Conservation (phyloP, 2,113 vertebrate species). For the Coregonus clupeaformis region DNA sequence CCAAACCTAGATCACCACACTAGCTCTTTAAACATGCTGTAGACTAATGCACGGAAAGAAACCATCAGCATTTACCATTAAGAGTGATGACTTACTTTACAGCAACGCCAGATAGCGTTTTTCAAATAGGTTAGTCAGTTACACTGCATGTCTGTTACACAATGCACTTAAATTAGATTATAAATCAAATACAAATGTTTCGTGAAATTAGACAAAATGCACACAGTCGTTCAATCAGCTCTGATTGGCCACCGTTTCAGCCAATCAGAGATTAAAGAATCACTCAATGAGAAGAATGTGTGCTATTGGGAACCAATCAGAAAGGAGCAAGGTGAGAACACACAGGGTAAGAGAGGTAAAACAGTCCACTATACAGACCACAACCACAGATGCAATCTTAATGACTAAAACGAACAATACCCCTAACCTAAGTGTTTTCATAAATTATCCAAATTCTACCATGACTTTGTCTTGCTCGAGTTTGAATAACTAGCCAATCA, state of each 20-base stretch:
- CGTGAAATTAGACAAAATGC: background rate
- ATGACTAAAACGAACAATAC: background rate
- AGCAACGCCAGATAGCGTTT: background rate
- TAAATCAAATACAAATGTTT: background rate
- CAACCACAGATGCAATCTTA: conserved; percentile 38
- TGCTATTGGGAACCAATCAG: conserved; percentile 13
- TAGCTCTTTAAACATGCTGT: background rate
- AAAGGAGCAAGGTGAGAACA: conserved; percentile 5
- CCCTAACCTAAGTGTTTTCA: background rate
- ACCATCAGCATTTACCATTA: no score
- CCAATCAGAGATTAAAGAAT: conserved; percentile 4
- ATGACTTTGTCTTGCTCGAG: no score
- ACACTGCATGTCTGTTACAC: background rate
- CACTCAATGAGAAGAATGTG: conserved; percentile 32
- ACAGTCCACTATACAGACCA: conserved; percentile 28
- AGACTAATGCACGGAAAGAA: background rate
- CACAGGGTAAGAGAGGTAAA: background rate
- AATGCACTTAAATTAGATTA: background rate
- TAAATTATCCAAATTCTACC: background rate
- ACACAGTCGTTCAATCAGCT: background rate
- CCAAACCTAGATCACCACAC: background rate
- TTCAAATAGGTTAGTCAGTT: background rate
- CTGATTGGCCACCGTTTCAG: background rate
- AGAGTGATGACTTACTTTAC: background rate
- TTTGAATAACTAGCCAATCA: no score